Evolutionary conservation across 2,113 vertebrate genomes (phyloP).

Genomic region (Tympanuchus pallidicinctus): DNA sequence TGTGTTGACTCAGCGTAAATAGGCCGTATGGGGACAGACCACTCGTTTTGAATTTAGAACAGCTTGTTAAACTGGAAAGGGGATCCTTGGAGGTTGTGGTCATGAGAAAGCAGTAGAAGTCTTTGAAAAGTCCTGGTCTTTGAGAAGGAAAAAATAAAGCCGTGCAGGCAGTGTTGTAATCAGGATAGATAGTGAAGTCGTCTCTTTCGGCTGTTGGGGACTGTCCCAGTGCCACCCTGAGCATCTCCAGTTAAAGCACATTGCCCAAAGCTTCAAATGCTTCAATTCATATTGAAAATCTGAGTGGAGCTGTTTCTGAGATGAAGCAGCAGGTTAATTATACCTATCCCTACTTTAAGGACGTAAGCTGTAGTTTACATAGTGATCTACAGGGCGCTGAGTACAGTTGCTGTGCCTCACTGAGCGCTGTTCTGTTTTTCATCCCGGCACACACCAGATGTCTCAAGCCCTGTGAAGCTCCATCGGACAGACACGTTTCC

Average conservation of each 20-base stretch:
- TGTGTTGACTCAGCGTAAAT: neutral
- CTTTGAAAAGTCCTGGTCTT: neutral
- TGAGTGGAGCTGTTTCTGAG: neutral
- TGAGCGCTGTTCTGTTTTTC: neutral
- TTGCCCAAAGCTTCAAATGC: neutral
- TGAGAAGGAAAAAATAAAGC: neutral
- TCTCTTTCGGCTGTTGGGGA: neutral
- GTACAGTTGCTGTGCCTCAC: neutral
- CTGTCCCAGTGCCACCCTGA: neutral
- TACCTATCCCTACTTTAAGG: no score
- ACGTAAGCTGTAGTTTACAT: neutral
- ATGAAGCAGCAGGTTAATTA: neutral
- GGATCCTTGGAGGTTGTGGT: neutral
- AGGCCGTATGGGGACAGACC: neutral
- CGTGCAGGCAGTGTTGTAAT: neutral
- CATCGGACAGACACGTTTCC: slow-evolving; percentile 82
- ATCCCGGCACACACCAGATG: slow-evolving; percentile 51
- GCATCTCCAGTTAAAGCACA: neutral
- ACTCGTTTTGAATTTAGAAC: neutral
- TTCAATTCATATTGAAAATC: neutral
- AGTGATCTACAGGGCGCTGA: neutral
- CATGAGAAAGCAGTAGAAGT: neutral
- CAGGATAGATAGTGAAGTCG: neutral
- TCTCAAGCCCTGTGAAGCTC: slow-evolving; percentile 78
- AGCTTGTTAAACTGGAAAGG: neutral